Evolutionary conservation across 2,797 vertebrate species (phyloP), one percentile per base, ranked within the genome.

Genomic region (Telmatherina bonti): DNA sequence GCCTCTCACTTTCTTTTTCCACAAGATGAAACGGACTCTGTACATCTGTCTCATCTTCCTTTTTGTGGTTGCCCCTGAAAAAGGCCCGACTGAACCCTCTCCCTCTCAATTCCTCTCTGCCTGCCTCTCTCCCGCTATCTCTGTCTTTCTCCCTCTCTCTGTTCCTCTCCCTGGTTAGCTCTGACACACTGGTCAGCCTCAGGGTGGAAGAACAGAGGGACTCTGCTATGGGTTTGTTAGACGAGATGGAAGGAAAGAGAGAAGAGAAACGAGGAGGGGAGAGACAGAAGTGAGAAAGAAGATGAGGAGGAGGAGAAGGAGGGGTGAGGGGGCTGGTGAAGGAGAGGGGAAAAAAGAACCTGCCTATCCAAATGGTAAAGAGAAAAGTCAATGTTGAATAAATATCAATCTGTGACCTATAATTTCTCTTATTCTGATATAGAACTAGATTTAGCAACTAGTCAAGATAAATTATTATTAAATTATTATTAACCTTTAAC

Each of bases 111-210:
- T 63, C 65, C 81, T 75, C 86, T 79, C 82, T 81, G 62, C 83
- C 77, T 84, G 69, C 72, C 78, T 85, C 87, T 90, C 88, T 82
- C 82, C 74, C 76, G 78, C 82, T 90, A 76, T 90, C 84, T 92
- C 86, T 86, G 85, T 83, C 82, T 78, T 56, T 84, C 81, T 78
- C 85, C 86, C 81, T 91, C 82, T 90, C 87, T 93, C 91, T 93
- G 92, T 94, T 93, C 92, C 91, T 92, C 87, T 94, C 91, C 88
- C 88, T 93, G 93, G 91, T 95, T 94, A 91, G 89, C 92, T 93
- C 94, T 94, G 94, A 95, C 94, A 95, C 93, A 94, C 93, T 94
- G 93, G 90, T 92, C 93, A 94, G 94, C 94, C 94, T 94, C 91
- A 60, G 94, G 94, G 93, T 93, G 92, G 91, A 89, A 94, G 92